These are phyloP conservation scores for Dendroctonus valens DNA, from an alignment of 1,140 invertebrate genomes.

Conservation along the genomic window DNA sequence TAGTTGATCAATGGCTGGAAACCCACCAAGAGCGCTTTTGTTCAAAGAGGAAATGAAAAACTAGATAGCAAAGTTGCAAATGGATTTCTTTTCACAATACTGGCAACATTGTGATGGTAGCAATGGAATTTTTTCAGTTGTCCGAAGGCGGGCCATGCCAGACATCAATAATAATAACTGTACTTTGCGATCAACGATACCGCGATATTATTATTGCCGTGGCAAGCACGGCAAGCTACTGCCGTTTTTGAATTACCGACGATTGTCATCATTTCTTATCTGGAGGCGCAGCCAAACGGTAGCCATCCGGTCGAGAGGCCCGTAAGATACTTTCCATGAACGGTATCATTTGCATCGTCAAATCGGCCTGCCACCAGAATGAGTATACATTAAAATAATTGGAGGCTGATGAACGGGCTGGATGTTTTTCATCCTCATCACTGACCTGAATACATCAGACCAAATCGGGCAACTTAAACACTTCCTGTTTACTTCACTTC, in stretches of 20 bases:
- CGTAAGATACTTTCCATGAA: neutral
- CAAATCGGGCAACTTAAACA: too few relatives aligned
- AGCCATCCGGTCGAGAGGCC: neutral
- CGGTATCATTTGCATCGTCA: slow-evolving; percentile 2
- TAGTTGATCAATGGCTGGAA: neutral
- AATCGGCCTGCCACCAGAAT: neutral
- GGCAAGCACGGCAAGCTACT: slow-evolving; percentile 5
- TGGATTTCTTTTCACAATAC: neutral
- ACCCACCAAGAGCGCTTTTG: neutral
- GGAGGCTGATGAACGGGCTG: neutral
- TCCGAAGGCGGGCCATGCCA: neutral
- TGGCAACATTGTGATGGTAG: neutral
- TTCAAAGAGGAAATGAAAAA: neutral
- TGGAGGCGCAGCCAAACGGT: slow-evolving; percentile 12
- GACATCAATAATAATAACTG: slow-evolving; percentile 2
- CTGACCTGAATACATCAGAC: too few relatives aligned
- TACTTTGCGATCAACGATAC: slow-evolving; percentile 3
- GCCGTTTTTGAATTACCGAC: slow-evolving; percentile 10
- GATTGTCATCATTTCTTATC: slow-evolving; percentile 18
- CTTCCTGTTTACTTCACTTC: too few relatives aligned
- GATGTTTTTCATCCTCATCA: too few relatives aligned
- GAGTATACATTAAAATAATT: neutral
- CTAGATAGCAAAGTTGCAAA: neutral
- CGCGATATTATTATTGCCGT: slow-evolving; percentile 2
- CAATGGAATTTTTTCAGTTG: neutral